Evolutionary conservation across 2,113 vertebrate genomes (phyloP), one percentile per base, ranked within the genome.

Genomic region (Callaeas wilsoni): DNA sequence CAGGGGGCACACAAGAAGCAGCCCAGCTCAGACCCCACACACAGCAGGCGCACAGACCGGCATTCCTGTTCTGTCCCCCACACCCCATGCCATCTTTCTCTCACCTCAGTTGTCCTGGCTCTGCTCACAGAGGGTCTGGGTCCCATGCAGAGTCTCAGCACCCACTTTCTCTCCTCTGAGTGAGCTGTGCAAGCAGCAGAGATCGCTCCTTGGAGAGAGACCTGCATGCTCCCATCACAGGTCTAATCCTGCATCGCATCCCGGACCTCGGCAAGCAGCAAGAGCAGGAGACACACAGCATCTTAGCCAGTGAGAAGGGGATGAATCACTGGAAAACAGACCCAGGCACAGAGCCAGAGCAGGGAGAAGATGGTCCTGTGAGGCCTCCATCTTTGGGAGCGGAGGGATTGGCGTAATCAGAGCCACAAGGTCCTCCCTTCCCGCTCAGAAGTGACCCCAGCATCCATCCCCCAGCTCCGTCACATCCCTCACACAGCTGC

Each of bases 281-380:
- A 67, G 42, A 95, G 85, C 70, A 77, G 88, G 80, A 84, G 82
- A 80, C 53, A 81, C 27, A 46, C 46, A 55, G 75, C 67, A 60
- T 77, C 89, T 90, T 16, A 74, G 89, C 56, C 35, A 2, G 35
- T 12, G 88, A 87, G 92, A 68, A 85, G 70, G 44, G 92, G 60
- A 93, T 95, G 93, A 95, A 95, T 89, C 96, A 92, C 90, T 74
- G 56, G 81, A 90, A 95, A 95, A 94, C 60, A 89, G 75, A 83
- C n/a, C 44, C 69, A 92, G 95, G 85, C 82, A 84, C 4, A 2
- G 85, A 93, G 94, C 63, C 94, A 94, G 69, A 92, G 65, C 65
- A 87, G 65, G 53, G 64, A 92, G 84, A 89, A 75, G 69, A 91
- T 33, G 25, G 91, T 91, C 84, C 88, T 85, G 60, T 1, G 2